These are phyloP conservation scores for Cepphus grylle DNA, from an alignment of 2,113 vertebrate species.

Conservation along the genomic window DNA sequence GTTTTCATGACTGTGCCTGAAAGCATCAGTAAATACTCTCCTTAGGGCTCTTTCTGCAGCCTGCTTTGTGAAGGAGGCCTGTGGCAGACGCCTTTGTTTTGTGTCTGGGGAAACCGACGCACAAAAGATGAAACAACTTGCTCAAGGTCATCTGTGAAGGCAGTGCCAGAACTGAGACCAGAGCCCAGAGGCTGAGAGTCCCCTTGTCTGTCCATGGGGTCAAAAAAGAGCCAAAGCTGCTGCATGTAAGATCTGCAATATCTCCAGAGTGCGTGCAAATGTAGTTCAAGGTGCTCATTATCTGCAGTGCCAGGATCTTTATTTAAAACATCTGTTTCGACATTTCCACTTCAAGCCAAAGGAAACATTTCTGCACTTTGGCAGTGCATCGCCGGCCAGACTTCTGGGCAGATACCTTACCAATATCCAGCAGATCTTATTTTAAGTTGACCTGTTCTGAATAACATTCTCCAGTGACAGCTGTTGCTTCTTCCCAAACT, in stretches of 20 bases:
- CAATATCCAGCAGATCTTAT: neutral
- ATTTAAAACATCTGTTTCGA: neutral
- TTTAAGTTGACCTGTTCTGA: neutral
- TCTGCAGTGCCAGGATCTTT: neutral
- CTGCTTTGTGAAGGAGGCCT: neutral
- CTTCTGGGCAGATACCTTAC: neutral
- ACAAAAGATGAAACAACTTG: neutral
- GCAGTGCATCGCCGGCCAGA: neutral
- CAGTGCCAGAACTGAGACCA: neutral
- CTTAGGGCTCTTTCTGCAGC: neutral
- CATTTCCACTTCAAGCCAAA: neutral
- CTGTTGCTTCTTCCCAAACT: neutral
- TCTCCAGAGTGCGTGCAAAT: neutral
- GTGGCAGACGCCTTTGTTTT: neutral
- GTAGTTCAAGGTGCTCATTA: fast-evolving
- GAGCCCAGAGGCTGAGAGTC: neutral
- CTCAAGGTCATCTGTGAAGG: neutral
- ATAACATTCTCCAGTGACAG: neutral
- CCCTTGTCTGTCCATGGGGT: neutral
- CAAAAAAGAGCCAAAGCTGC: neutral
- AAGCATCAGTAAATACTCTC: neutral
- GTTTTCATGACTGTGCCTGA: neutral
- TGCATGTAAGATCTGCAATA: neutral
- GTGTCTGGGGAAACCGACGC: neutral
- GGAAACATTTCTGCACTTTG: neutral